Conservation (phyloP, 2,797 vertebrate species). For the Pithecia hirsuta region DNA sequence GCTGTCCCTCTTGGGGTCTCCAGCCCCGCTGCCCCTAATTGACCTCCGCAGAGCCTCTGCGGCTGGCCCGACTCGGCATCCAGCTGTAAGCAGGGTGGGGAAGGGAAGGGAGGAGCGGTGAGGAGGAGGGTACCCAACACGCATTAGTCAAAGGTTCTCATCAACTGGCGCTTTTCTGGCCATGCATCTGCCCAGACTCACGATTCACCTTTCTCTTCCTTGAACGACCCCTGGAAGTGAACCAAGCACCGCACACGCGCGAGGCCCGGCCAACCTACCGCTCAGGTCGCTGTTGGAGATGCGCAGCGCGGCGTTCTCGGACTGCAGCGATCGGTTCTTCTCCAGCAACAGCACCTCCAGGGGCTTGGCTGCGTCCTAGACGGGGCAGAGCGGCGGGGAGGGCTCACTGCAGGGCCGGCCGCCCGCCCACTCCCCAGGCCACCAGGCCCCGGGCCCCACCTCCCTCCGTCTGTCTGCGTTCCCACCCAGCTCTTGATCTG, state of each 20-base stretch:
- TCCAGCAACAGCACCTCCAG: constrained; percentile 98
- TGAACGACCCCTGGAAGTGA: constrained; percentile 61
- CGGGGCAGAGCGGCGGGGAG: constrained; percentile 72
- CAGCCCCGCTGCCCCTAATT: constrained; percentile 61
- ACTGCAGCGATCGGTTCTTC: constrained; percentile 97
- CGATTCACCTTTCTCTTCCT: constrained; percentile 76
- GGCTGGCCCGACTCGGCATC: constrained; percentile 62
- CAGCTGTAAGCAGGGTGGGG: constrained; percentile 42
- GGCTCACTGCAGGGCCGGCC: constrained; percentile 33
- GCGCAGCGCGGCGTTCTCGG: constrained; percentile 95
- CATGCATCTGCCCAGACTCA: constrained; percentile 77
- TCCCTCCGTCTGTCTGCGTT: background rate
- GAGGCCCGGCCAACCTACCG: constrained; percentile 88
- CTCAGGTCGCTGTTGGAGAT: constrained; percentile 97
- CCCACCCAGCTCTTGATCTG: background rate
- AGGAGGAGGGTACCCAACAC: constrained; percentile 26
- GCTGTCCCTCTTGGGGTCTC: constrained; percentile 42
- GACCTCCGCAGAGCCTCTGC: constrained; percentile 57
- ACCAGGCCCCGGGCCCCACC: background rate
- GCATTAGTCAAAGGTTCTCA: constrained; percentile 50
- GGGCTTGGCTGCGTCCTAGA: constrained; percentile 94
- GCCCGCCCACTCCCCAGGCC: background rate
- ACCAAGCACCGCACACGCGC: constrained; percentile 43
- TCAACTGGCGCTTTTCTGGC: constrained; percentile 66
- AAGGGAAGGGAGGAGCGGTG: background rate